A percentile compares a stretch with the other conserved stretches of the same genome.
Conservation (phyloP, 53 echinoderm and acorn worm genomes). For the Zoroaster sp. region DNA sequence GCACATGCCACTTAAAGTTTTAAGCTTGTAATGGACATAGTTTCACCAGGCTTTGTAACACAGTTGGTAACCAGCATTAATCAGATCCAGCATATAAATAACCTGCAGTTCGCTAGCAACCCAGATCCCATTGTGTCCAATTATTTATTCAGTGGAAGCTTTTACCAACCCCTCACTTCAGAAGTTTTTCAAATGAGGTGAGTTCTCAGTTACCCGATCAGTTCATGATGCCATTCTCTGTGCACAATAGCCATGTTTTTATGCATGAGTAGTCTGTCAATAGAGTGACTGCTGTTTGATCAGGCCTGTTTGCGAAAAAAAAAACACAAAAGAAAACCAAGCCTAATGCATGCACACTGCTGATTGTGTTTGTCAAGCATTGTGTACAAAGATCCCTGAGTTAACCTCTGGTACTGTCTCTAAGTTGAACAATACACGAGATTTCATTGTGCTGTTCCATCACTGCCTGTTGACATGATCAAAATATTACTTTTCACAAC, state of each 20-base stretch:
- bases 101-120: too few species aligned
- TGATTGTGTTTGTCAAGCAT: not conserved
- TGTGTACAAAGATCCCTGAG: not conserved
- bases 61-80: too few species aligned
- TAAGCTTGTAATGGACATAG: too few species aligned
- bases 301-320: not conserved
- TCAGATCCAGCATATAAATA: too few species aligned
- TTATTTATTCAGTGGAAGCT: not conserved
- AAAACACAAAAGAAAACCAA: not conserved
- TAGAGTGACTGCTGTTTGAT: not conserved
- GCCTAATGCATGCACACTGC: not conserved
- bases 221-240: not conserved
- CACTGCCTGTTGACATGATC: not conserved
- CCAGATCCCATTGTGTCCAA: too few species aligned
- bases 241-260: not conserved
- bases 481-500: too few species aligned
- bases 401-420: not conserved
- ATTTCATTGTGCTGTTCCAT: not conserved
- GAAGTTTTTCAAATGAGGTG: not conserved
- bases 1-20: too few species aligned
- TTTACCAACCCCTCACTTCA: not conserved
- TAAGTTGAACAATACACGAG: not conserved
- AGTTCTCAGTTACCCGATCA: conserved; percentile 14
- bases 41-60: too few species aligned
- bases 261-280: not conserved